A percentile compares a stretch with the other conserved stretches of the same genome.
Conservation (phyloP, 2,113 vertebrate species). For the Puma concolor region DNA sequence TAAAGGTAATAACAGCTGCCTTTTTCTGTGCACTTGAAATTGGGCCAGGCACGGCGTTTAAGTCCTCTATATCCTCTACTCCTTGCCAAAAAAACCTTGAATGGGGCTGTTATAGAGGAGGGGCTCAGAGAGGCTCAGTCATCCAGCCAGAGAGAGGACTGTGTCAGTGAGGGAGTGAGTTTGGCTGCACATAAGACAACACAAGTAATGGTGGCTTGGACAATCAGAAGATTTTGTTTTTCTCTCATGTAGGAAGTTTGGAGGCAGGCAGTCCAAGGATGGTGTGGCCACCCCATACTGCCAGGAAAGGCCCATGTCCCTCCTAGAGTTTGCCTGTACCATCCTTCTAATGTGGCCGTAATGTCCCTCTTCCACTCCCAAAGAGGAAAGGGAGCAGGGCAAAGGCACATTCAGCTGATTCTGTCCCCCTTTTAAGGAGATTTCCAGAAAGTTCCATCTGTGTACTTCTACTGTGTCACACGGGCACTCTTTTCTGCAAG, state of each 20-base stretch:
- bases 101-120: background rate
- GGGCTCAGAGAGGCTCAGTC: background rate
- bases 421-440: background rate
- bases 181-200: background rate
- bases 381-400: background rate
- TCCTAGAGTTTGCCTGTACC: background rate
- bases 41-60: rapidly evolving
- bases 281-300: too few species aligned
- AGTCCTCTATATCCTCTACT: background rate
- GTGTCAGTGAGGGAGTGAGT: background rate
- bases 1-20: background rate
- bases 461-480: background rate
- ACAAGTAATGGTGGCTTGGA: background rate
- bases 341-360: background rate
- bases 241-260: background rate
- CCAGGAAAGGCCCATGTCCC: background rate
- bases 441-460: background rate
- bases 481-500: background rate
- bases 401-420: background rate
- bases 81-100: background rate
- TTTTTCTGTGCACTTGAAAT: background rate
- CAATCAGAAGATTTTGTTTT: background rate
- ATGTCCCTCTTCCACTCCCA: background rate
- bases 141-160: background rate
- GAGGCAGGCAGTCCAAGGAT: background rate